Evolutionary conservation across 30 jellyfish, hydroid and myxozoan species (phyloP), one percentile per base, ranked within the genome.

Genomic region (Sanderia malayensis): DNA sequence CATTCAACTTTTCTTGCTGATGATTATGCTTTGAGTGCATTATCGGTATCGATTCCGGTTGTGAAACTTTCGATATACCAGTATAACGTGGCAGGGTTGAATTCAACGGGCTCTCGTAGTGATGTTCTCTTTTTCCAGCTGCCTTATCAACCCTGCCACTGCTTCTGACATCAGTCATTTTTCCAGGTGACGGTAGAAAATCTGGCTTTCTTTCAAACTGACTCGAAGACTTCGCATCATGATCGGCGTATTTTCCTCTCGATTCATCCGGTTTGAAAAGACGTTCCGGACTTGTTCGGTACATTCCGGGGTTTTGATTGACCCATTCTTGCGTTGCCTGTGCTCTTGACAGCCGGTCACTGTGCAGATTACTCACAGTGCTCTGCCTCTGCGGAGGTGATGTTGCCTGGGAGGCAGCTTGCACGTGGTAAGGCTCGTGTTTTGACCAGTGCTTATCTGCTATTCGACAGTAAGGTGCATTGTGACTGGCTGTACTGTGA

Each of bases 261-360:
- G n/a, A n/a, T 46, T 25, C 46, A 7, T 19, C 44, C 31, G 64
- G 70, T 70, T 17, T 76, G 15, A 63, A 27, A n/a, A 57, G 19
- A 13, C 49, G 74, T 18, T 64, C 80, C 0, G 30, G 59, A 21
- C 66, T 53, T 7, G 81, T 22, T 1, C 76, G 31, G 53, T 63
- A 61, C 61, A 46, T 17, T 17, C 58, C 66, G 11, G 89, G 89
- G 68, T 78, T 81, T 61, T 78, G 70, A 57, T 67, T 78, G 22
- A 78, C 89, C 89, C 89, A 78, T 7, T 78, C 89, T 4, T 79
- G 68, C 15, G 89, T 78, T 18, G 89, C 89, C 24, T 78, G 76
- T 0, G 89, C 89, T 45, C 71, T 78, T 13, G 67, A n/a, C 69
- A 78, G 29, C 41, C 82, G 47, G 0, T 78, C 89, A 78, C 60